Base-by-base conservation (phyloP, 1,140 invertebrate species). In the Penaeus chinensis region DNA sequence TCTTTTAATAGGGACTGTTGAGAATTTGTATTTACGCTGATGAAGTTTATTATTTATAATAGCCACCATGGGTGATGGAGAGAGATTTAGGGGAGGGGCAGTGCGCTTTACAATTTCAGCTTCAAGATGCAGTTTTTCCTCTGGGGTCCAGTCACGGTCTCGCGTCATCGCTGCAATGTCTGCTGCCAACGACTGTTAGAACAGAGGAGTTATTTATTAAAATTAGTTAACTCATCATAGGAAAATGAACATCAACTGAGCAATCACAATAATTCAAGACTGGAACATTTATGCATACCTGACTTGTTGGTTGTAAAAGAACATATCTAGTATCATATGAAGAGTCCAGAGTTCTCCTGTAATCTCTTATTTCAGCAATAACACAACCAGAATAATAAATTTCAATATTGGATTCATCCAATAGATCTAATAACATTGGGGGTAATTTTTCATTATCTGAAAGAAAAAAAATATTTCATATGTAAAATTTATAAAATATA, bases 351-450 rank as follows among this genome's bases (percentile, higher is more conserved):
- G 92, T 91, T 27, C 96, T 95, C 90, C 97, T 94, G 92, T 96
- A 97, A 93, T 98, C 97, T 91, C 97, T 94, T 89, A 99, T 94
- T 94, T 98, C 96, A 89, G 95, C 96, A 91, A 98, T 96, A 76
- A 98, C 96, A 93, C 97, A 98, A 54, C 97, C 97, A 90, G 95
- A 96, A 91, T 98, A 97, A 93, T 97, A 98, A 32, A 98, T 93
- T 92, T 95, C 95, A 32, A 95, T 95, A 90, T 96, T 95, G 90
- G 95, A 95, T 83, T 95, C 94, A 91, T 97, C 96, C 74, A 98
- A 92, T 84, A 98, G 92, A 92, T 98, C 97, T 88, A 97, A 93
- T 60, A 98, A 93, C 90, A 96, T 94, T 84, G 97, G 95, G 79
- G 97, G 97, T 91, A 99, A 93, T 92, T 98, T 95, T 91, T 96